Percentiles rank a stretch among this genome's conserved stretches.
These are phyloP conservation scores for Tenthredo distinguenda DNA, from an alignment of 2,888 invertebrate species.

Conservation along the genomic window DNA sequence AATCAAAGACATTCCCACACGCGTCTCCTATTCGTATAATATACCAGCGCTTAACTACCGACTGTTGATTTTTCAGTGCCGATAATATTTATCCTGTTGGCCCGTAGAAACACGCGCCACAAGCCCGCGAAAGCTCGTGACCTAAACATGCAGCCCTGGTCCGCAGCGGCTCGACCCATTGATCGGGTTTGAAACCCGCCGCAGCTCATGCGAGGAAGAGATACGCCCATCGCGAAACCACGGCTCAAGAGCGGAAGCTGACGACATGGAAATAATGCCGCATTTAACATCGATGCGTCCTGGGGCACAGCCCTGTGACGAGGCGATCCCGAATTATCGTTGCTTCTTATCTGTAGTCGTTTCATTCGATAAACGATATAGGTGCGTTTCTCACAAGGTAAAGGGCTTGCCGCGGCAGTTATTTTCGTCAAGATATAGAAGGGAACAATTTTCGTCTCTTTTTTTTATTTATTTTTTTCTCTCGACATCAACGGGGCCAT, in stretches of 20 bases:
- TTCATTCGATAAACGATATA: constrained; percentile 42
- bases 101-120: constrained; percentile 4
- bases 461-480: background rate
- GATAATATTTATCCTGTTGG: constrained; percentile 43
- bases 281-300: constrained; percentile 6
- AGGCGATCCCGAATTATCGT: constrained; percentile 24
- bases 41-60: background rate
- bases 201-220: constrained; percentile 47
- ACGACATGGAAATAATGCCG: constrained; percentile 46
- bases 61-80: constrained; percentile 42
- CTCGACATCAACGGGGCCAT: background rate
- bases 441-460: background rate
- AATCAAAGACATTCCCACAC: constrained; percentile 41
- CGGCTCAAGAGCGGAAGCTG: constrained; percentile 42
- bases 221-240: constrained; percentile 38
- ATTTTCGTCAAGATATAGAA: background rate
- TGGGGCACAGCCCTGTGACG: constrained; percentile 4
- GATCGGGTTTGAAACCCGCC: constrained; percentile 34
- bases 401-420: background rate
- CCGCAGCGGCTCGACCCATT: constrained; percentile 23
- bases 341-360: constrained; percentile 24
- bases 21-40: background rate
- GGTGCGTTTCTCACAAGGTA: constrained; percentile 13
- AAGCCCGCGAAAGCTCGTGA: constrained; percentile 36
- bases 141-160: constrained; percentile 21